These are phyloP conservation scores for Aphaenogaster floridana DNA, from an alignment of 1,140 invertebrate species.

Conservation along the genomic window DNA sequence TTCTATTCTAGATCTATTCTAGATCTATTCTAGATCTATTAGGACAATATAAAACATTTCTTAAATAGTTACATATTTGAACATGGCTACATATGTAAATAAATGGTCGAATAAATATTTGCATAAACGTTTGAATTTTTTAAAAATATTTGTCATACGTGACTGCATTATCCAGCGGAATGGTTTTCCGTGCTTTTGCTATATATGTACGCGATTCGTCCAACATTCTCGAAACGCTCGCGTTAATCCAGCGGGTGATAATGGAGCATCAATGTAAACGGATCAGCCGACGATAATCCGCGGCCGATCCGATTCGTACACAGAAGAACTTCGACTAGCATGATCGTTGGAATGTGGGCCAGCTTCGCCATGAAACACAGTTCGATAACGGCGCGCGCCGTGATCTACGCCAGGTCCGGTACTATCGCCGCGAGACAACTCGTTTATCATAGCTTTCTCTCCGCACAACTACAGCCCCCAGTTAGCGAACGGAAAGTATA, in stretches of 20 bases:
- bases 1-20: too few species aligned
- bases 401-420: slow-evolving; percentile 46
- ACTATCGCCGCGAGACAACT: slow-evolving; percentile 66
- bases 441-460: slow-evolving; percentile 57
- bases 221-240: slow-evolving; percentile 36
- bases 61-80: neutral
- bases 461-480: slow-evolving; percentile 17
- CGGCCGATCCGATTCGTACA: slow-evolving; percentile 65
- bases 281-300: slow-evolving; percentile 74
- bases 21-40: neutral
- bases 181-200: neutral
- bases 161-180: neutral
- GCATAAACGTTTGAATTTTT: neutral
- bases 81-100: too few species aligned
- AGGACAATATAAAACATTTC: neutral
- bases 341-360: slow-evolving; percentile 42
- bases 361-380: slow-evolving; percentile 54
- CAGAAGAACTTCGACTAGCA: slow-evolving; percentile 63
- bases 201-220: slow-evolving; percentile 25
- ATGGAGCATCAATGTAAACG: slow-evolving; percentile 76
- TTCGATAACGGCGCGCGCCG: slow-evolving; percentile 58
- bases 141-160: neutral
- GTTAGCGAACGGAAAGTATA: slow-evolving; percentile 51
- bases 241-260: slow-evolving; percentile 67
- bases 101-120: neutral